Conservation (phyloP, 2,113 vertebrate genomes). For the Prinia subflava region DNA sequence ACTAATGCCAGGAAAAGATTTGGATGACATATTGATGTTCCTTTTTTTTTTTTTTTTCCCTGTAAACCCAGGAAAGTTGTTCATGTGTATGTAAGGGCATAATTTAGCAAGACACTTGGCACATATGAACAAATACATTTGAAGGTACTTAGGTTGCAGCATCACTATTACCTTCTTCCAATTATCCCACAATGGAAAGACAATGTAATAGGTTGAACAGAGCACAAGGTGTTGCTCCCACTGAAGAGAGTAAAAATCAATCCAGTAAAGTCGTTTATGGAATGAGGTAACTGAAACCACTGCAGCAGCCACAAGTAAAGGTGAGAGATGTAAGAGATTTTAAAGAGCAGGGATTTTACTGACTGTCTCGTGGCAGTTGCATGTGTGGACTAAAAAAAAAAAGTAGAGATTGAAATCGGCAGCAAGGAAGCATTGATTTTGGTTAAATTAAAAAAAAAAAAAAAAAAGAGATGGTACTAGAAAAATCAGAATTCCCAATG, state of each 20-base stretch:
- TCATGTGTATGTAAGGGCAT: background rate
- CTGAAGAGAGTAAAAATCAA: background rate
- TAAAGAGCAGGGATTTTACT: background rate
- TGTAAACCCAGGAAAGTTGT: background rate
- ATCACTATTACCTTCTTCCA: background rate
- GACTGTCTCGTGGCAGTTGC: background rate
- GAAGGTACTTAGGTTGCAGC: slow-evolving; percentile 9
- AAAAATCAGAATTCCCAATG: background rate
- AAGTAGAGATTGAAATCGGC: background rate
- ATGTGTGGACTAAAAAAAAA: background rate
- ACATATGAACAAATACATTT: background rate
- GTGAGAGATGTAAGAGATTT: background rate
- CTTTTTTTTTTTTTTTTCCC: background rate
- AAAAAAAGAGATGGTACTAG: background rate
- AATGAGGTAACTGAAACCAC: background rate
- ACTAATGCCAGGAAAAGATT: background rate
- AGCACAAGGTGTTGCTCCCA: background rate
- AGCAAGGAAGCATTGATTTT: background rate
- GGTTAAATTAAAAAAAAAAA: background rate
- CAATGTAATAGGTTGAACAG: background rate
- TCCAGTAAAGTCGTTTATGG: background rate
- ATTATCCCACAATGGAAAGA: background rate
- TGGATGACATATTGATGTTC: background rate
- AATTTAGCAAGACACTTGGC: background rate
- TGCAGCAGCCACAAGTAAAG: background rate